phyloP scores from a whole-genome alignment of 1,140 invertebrate species.

The Papilio polyxenes region DNA sequence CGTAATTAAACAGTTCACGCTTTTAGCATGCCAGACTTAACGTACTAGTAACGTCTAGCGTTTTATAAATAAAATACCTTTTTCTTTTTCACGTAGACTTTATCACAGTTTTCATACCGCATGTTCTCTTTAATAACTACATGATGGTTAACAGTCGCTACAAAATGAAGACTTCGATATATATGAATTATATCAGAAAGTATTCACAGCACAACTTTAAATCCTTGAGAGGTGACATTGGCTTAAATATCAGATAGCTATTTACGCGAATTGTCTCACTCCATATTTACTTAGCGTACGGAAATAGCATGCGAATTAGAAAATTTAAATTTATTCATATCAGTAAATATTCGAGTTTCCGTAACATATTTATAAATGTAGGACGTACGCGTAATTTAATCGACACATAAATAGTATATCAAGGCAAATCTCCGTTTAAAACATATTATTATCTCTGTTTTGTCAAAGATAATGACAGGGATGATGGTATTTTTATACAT shows the following conservation, averaged over 20 bases:
- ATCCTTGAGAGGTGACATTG: neutral
- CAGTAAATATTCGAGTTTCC: neutral
- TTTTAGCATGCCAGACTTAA: neutral
- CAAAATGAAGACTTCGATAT: no score
- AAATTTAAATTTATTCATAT: neutral
- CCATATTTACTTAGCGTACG: neutral
- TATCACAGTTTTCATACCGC: neutral
- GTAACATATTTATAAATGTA: neutral
- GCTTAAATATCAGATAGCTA: constrained; percentile 12
- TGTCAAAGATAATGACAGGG: no score
- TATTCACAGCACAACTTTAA: neutral
- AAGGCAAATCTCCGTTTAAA: no score
- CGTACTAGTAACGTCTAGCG: neutral
- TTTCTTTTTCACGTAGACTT: neutral
- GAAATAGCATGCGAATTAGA: constrained; percentile 18
- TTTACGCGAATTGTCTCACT: constrained; percentile 12
- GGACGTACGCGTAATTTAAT: neutral
- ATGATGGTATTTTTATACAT: no score
- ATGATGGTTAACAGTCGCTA: neutral
- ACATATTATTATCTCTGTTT: no score
- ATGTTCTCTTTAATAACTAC: neutral
- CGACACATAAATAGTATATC: neutral
- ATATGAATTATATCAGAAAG: neutral
- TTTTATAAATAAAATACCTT: neutral
- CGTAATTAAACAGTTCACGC: neutral